Conservation (phyloP, 92 coral and sea anemone genomes). For the Isaurus tuberculatus region DNA sequence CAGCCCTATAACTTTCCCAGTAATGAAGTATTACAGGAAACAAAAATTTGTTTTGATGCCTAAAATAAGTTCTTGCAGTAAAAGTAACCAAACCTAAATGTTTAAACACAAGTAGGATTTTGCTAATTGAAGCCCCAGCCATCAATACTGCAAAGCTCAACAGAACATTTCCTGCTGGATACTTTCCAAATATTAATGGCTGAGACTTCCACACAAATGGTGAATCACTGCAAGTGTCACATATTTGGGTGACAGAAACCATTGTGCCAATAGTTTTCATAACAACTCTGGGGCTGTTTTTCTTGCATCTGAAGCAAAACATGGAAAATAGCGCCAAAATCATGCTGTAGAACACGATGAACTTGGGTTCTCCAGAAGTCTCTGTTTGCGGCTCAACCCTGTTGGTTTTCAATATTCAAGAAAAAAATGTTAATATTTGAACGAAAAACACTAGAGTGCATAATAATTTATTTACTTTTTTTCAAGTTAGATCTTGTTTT, state of each 20-base stretch:
- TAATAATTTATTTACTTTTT: neutral
- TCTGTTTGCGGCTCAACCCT: constrained; percentile 8
- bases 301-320: constrained; percentile 38
- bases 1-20: constrained; percentile 42
- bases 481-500: neutral
- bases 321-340: constrained; percentile 38
- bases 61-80: constrained; percentile 34
- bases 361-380: constrained; percentile 42
- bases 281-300: constrained; percentile 20
- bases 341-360: constrained; percentile 37
- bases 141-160: constrained; percentile 48
- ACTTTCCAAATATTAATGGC: constrained; percentile 47
- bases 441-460: neutral
- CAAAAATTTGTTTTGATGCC: constrained; percentile 42
- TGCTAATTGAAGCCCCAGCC: constrained; percentile 42
- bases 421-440: neutral
- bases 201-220: constrained; percentile 45
- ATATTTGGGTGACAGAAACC: constrained; percentile 33
- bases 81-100: constrained; percentile 49
- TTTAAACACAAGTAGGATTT: constrained; percentile 42
- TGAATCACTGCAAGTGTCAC: constrained; percentile 30
- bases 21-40: constrained; percentile 43
- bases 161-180: constrained; percentile 49
- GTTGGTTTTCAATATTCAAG: constrained; percentile 7
- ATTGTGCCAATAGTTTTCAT: constrained; percentile 38